A percentile compares a stretch with the other conserved stretches of the same genome.
Conservation (phyloP, 2,113 vertebrate species). For the Prolemur simus region DNA sequence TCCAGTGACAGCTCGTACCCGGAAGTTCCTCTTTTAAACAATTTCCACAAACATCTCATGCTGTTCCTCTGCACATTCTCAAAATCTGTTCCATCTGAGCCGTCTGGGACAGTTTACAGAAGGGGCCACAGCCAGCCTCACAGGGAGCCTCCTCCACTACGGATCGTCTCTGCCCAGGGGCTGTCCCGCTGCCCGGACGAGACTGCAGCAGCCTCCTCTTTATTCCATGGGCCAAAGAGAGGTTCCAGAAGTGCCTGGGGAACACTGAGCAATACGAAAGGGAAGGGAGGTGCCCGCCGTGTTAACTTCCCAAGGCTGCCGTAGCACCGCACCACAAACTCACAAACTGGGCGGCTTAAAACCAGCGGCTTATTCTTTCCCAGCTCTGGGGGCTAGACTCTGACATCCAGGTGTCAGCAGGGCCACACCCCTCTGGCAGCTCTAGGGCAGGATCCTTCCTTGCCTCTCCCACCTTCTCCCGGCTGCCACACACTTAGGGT, state of each 20-base stretch:
- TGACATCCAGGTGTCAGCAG: neutral
- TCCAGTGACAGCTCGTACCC: neutral
- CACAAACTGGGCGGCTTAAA: neutral
- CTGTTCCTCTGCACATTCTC: neutral
- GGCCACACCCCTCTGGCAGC: neutral
- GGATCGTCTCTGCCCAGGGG: neutral
- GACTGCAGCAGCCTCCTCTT: neutral
- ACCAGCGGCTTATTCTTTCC: neutral
- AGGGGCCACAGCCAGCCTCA: neutral
- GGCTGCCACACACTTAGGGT: no score
- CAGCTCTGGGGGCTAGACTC: neutral
- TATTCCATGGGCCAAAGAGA: no score
- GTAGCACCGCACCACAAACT: neutral
- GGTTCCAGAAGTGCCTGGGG: neutral
- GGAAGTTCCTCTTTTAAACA: neutral
- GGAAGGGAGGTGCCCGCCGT: neutral
- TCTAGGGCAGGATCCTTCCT: fast-evolving
- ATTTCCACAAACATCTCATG: no score
- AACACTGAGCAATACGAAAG: neutral
- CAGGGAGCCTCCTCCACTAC: no score
- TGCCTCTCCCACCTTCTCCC: neutral
- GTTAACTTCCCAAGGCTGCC: neutral
- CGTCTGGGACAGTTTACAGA: neutral
- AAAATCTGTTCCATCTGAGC: no score
- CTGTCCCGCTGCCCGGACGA: neutral